These are phyloP conservation scores for Paracyclopina nana DNA, from an alignment of 1,140 invertebrate genomes.

Conservation along the genomic window DNA sequence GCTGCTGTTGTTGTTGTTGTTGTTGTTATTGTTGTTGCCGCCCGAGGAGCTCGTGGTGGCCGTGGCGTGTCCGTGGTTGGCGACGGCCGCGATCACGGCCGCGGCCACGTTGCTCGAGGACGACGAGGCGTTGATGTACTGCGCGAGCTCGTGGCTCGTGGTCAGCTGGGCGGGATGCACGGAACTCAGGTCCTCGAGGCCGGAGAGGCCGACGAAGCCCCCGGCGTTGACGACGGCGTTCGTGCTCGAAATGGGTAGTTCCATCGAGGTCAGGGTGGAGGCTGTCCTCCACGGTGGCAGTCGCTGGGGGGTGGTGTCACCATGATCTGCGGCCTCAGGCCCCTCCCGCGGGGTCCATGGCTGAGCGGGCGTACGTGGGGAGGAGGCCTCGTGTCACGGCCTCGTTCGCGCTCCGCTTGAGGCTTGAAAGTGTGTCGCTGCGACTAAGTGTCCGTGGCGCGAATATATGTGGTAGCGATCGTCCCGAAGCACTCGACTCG, in stretches of 20 bases:
- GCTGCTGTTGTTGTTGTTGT: slow-evolving; percentile 2
- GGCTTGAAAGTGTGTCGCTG: no score
- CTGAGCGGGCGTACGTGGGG: no score
- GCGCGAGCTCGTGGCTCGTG: neutral
- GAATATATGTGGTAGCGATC: no score
- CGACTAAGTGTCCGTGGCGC: no score
- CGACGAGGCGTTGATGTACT: no score
- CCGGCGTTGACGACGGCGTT: neutral
- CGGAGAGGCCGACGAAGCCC: neutral
- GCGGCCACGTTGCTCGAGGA: neutral
- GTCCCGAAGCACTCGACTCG: no score
- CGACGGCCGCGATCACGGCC: neutral
- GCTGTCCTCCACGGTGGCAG: no score
- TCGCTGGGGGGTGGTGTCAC: no score
- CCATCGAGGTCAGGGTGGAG: neutral
- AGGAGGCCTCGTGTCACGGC: no score
- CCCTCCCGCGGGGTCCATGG: no score
- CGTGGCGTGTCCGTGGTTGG: neutral
- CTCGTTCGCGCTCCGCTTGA: no score
- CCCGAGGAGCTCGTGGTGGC: neutral
- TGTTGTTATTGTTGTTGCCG: neutral
- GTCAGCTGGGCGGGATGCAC: neutral
- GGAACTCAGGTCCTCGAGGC: neutral
- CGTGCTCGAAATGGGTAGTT: neutral
- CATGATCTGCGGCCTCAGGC: no score